Evolutionary conservation across 2,113 vertebrate genomes (phyloP), one percentile per base, ranked within the genome.

Genomic region (Lota lota): DNA sequence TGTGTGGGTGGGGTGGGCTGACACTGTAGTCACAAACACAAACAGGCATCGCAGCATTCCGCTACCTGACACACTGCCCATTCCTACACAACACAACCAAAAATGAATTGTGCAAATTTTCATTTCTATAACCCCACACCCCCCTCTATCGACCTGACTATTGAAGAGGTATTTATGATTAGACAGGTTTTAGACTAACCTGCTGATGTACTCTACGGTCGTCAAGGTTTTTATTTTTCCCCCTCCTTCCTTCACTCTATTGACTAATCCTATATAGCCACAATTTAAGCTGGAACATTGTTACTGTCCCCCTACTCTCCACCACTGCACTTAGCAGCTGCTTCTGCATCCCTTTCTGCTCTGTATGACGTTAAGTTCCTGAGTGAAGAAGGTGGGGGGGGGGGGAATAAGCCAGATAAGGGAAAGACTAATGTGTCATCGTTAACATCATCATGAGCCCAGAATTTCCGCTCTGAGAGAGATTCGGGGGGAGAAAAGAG

Each of bases 41-140:
- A 68, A n/a, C 72, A 59, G n/a, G 56, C 78, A 75, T 65, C 66
- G 40, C 73, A 22, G 67, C 79, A 83, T 79, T 88, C 86, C 69
- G 64, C 51, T 69, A 81, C 83, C 74, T 63, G 57, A 53, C 56
- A 80, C 64, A 82, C 22, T 1, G 64, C 40, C 17, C 90, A 91
- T 92, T 90, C 91, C 91, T 79, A 61, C 79, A 87, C 87, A 87
- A 79, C 63, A 68, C 77, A 18, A 54, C 50, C 60, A 47, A 47
- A 12, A 47, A 33, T 1, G 7, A 33, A 33, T 6, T 2, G 40
- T 47, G 10, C 12, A 2, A 47, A 10, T 2, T 2, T 47, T 47
- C 40, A 47, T 47, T 47, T 47, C 40, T 11, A 47, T 47, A 12
- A 47, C 40, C 40, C 40, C 7, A 5, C 40, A 5, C 40, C 40